A percentile compares a stretch with the other conserved stretches of the same genome.
Evolutionary conservation across 2,888 invertebrate species (phyloP).

Genomic region (Hartigia nigra): DNA sequence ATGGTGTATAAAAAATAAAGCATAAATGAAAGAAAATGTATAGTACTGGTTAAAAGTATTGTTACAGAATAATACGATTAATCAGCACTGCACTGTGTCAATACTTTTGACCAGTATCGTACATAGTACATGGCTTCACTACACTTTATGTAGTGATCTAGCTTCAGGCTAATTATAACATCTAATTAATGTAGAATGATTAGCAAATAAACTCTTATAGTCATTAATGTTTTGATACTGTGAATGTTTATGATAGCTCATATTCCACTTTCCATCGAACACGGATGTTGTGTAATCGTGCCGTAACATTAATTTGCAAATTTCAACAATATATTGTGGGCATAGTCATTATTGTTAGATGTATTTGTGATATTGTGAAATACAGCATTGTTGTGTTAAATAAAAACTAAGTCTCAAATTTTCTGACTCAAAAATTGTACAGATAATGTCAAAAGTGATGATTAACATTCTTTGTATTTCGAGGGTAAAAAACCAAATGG

Average conservation of each 20-base stretch:
- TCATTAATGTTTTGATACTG: not conserved
- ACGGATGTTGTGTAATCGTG: not conserved
- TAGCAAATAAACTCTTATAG: not conserved
- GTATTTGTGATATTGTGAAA: conserved; percentile 6
- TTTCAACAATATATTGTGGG: not conserved
- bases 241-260: not conserved
- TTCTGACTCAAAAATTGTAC: not conserved
- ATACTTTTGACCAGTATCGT: no score
- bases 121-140: not conserved
- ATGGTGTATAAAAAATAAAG: no score
- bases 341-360: not conserved
- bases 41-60: not conserved
- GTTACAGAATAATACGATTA: no score
- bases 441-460: not conserved
- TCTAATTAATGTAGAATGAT: not conserved
- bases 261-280: not conserved
- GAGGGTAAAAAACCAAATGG: not conserved
- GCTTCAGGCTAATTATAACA: not conserved
- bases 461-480: not conserved
- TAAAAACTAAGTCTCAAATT: not conserved
- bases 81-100: no score
- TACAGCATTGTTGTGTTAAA: not conserved
- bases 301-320: not conserved
- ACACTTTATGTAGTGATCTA: not conserved
- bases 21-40: not conserved